phyloP scores from a whole-genome alignment of 2,797 vertebrate species.

The Anguilla marmorata region DNA sequence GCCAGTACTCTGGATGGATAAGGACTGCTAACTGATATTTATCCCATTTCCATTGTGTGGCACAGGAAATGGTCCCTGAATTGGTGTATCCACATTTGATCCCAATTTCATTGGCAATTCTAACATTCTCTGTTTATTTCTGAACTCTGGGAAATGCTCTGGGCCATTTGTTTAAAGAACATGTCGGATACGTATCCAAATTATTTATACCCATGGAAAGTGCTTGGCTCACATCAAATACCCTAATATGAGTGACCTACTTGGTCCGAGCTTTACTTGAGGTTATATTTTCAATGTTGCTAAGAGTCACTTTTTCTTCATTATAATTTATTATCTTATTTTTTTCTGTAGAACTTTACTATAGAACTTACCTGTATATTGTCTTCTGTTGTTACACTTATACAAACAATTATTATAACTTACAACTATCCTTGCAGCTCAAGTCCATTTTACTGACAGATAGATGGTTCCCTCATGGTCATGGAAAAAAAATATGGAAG shows the following conservation, averaged over 20 bases:
- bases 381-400: not conserved
- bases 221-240: not conserved
- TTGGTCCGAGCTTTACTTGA: not conserved
- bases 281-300: not conserved
- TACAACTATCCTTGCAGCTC: not conserved
- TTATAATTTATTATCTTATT: not conserved
- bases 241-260: not conserved
- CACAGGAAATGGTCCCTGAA: slow-evolving; percentile 5
- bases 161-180: not conserved
- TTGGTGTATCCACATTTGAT: slow-evolving; percentile 4
- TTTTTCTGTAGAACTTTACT: not conserved
- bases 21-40: not conserved
- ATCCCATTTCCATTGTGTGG: slow-evolving; percentile 8
- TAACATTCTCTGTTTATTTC: slow-evolving; percentile 6
- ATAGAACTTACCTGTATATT: not conserved
- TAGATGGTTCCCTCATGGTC: not conserved
- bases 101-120: not conserved
- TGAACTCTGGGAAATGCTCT: not conserved
- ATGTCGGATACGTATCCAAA: not conserved
- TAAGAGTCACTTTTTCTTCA: not conserved
- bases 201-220: not conserved
- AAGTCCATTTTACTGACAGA: not conserved
- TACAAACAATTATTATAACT: not conserved
- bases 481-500: not conserved
- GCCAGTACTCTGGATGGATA: not conserved